Evolutionary conservation across 1,140 invertebrate genomes (phyloP).

Genomic region (Drosophila yakuba): DNA sequence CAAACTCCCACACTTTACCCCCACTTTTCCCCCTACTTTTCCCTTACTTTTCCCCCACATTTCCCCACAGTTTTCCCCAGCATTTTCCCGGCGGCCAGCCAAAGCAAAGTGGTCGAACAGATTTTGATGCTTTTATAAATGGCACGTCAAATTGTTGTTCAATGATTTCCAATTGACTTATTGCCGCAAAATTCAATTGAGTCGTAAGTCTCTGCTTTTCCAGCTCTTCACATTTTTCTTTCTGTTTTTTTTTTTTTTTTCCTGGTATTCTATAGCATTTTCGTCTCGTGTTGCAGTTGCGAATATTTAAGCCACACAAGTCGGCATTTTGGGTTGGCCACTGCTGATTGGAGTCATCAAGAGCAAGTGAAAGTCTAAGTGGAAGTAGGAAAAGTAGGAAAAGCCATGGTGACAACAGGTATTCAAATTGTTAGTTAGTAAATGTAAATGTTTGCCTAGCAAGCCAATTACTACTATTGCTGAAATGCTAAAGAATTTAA

Average conservation of each 20-base stretch:
- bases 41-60: neutral
- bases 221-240: neutral
- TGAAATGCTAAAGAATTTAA: no score
- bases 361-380: neutral
- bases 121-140: slow-evolving; percentile 45
- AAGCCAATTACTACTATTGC: neutral
- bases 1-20: neutral
- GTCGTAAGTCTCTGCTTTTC: slow-evolving; percentile 1
- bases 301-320: slow-evolving; percentile 14
- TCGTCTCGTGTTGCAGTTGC: neutral
- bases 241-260: neutral
- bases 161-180: slow-evolving; percentile 44
- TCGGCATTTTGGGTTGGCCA: slow-evolving; percentile 3
- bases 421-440: no score
- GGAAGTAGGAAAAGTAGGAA: slow-evolving; percentile 1
- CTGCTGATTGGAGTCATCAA: slow-evolving; percentile 11
- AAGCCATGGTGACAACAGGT: no score
- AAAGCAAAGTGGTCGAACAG: slow-evolving; percentile 10
- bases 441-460: no score
- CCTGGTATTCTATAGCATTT: neutral
- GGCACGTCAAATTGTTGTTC: slow-evolving; percentile 40
- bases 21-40: neutral
- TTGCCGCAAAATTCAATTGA: slow-evolving; percentile 38
- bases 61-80: neutral
- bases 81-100: neutral